These are phyloP conservation scores for Netelia melanura DNA, from an alignment of 2,888 invertebrate species.

Conservation along the genomic window DNA sequence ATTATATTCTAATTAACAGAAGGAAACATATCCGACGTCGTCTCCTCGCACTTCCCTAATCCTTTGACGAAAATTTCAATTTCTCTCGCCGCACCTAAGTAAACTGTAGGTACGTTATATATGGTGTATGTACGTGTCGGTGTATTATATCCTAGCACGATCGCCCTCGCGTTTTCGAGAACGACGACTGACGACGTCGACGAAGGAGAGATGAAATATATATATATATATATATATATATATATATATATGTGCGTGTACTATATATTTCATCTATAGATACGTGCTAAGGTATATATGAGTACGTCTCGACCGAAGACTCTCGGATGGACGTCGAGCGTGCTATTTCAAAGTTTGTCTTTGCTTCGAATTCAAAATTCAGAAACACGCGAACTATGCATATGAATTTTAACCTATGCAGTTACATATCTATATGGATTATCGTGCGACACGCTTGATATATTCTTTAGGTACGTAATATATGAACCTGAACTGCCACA, in stretches of 20 bases:
- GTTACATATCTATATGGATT: slow-evolving; percentile 6
- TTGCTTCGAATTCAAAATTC: slow-evolving; percentile 48
- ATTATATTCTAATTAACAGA: slow-evolving; percentile 81
- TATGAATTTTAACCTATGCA: not conserved
- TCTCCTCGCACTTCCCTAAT: slow-evolving; percentile 79
- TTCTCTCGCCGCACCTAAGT: slow-evolving; percentile 82
- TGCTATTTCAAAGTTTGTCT: slow-evolving; percentile 52
- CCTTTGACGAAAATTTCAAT: slow-evolving; percentile 84
- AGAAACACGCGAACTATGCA: slow-evolving; percentile 1
- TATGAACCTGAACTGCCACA: slow-evolving; percentile 16
- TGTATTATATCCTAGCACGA: slow-evolving; percentile 31
- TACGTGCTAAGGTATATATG: not conserved
- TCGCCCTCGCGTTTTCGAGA: slow-evolving; percentile 12
- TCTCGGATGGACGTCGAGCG: not conserved
- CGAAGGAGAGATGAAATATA: not conserved
- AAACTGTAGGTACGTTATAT: slow-evolving; percentile 71
- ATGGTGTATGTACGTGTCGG: slow-evolving; percentile 21
- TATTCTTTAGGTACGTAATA: slow-evolving; percentile 36
- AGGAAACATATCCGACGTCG: slow-evolving; percentile 71
- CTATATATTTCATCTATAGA: no score
- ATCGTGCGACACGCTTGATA: not conserved
- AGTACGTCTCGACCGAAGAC: not conserved
- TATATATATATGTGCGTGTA: not conserved
- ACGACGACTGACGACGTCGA: slow-evolving; percentile 29
- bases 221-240: not conserved